Percentiles rank a stretch among this genome's conserved stretches.
phyloP scores from a whole-genome alignment of 2,888 invertebrate species.

The Oegoconia quadripuncta region DNA sequence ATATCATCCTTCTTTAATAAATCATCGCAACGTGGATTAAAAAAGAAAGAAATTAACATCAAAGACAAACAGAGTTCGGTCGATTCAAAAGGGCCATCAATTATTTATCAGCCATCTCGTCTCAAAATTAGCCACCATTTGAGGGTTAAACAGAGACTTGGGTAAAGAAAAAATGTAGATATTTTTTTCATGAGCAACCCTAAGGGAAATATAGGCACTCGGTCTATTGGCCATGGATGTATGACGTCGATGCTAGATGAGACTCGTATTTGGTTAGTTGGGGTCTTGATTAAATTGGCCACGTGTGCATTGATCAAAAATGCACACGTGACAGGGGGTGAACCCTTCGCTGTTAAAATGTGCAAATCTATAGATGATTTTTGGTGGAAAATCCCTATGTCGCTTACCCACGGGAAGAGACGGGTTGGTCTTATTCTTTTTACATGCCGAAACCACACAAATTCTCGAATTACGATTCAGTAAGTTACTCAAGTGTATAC shows the following conservation, averaged over 20 bases:
- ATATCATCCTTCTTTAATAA: conserved; percentile 50
- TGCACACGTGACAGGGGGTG: no score
- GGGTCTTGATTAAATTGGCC: no score
- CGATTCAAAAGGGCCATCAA: conserved; percentile 64
- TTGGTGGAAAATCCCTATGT: no score
- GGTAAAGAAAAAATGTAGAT: conserved; percentile 52
- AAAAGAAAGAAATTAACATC: conserved; percentile 60
- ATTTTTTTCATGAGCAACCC: conserved; percentile 52
- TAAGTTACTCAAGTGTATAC: no score
- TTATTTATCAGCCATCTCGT: conserved; percentile 72
- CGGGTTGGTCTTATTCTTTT: no score
- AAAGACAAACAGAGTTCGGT: conserved; percentile 61
- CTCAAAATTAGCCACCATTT: conserved; percentile 70
- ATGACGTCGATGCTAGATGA: conserved; percentile 31
- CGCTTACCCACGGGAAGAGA: no score
- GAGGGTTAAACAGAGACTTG: conserved; percentile 61
- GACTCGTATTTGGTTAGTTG: conserved; percentile 15
- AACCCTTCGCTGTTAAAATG: no score
- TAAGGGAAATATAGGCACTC: conserved; percentile 70
- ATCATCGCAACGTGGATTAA: conserved; percentile 47
- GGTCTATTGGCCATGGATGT: conserved; percentile 47
- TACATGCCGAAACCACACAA: no score
- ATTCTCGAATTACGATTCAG: no score
- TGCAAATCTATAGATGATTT: no score
- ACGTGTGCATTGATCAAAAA: no score